Base-by-base conservation (phyloP, 2,797 vertebrate species). In the Chaunax sp. region DNA sequence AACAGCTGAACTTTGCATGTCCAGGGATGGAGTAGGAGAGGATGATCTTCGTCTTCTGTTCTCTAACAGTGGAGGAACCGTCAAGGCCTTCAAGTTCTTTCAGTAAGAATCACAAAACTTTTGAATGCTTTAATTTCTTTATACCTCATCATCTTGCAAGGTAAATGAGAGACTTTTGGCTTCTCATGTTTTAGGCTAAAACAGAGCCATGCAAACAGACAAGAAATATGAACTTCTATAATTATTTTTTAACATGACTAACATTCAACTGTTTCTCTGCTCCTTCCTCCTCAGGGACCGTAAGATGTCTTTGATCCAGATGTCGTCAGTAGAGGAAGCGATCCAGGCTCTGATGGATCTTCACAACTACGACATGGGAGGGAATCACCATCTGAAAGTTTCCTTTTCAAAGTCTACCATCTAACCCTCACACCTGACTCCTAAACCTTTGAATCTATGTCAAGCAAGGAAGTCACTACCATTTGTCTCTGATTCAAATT, bases 321-420 rank as follows among this genome's bases (percentile, higher is more conserved):
- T 99, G 98, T 93, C 96, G 18, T 97, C 97, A 38, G 98, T 96
- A 74, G 98, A 99, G 84, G 98, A 99, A 91, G 98, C 97, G 40
- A 99, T 99, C 85, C 96, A 98, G 86, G 94, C 94, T 28, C 93
- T 99, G 90, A 98, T 99, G 81, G 97, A 98, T 81, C 97, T 99
- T 85, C 98, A 99, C 91, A 98, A 99, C 94, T 98, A 99, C 25
- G 97, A 98, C 91, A 97, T 98, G 93, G 97, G 97, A 72, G 95
- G 96, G 78, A 98, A 95, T 81, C 98, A 99, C 84, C 97, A 98
- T 87, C 95, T 99, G 89, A 96, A 97, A 94, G 98, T 99, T 88
- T 99, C 97, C 81, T 99, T 99, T 89, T 99, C 98, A n/a, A 99
- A 99, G 91, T 99, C 97, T 43, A 99, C 98, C 73, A 99, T 99